Evolutionary conservation across 2,797 vertebrate species (phyloP).

Genomic region (Oreonectes daqikongensis): DNA sequence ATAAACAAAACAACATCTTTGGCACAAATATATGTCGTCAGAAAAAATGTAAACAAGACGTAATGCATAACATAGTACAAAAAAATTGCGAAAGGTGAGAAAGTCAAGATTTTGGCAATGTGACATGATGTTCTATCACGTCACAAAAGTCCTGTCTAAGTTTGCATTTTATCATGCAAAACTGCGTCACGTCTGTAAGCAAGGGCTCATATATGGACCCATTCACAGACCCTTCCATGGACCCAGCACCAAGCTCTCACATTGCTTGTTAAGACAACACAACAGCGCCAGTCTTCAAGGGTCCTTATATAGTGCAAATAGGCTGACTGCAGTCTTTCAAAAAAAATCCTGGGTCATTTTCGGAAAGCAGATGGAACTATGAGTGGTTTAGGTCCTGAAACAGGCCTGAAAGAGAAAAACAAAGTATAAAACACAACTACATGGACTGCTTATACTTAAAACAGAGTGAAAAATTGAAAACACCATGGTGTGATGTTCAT

Average conservation of each 20-base stretch:
- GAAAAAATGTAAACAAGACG: constrained; percentile 67
- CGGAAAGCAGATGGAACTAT: constrained; percentile 73
- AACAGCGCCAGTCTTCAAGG: constrained; percentile 57
- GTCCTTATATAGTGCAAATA: constrained; percentile 82
- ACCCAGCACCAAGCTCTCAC: constrained; percentile 56
- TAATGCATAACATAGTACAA: constrained; percentile 53
- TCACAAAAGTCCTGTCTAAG: constrained; percentile 56
- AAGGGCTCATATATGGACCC: constrained; percentile 49
- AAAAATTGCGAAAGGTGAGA: constrained; percentile 61
- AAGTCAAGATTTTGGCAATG: constrained; percentile 56
- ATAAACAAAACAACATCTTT: constrained; percentile 70
- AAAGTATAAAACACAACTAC: neutral
- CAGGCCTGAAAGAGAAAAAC: constrained; percentile 66
- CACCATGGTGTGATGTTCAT: neutral
- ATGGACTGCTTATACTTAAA: neutral
- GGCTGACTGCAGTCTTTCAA: constrained; percentile 64
- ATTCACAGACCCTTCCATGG: constrained; percentile 42
- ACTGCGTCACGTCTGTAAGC: constrained; percentile 49
- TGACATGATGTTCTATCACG: constrained; percentile 36
- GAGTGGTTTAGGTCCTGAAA: constrained; percentile 80
- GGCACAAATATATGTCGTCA: constrained; percentile 72
- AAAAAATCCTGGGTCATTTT: constrained; percentile 76
- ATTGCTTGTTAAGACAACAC: constrained; percentile 52
- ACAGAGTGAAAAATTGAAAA: neutral
- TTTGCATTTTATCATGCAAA: constrained; percentile 59